Conservation (phyloP, 2,113 vertebrate genomes). For the Dicaeum eximium region DNA sequence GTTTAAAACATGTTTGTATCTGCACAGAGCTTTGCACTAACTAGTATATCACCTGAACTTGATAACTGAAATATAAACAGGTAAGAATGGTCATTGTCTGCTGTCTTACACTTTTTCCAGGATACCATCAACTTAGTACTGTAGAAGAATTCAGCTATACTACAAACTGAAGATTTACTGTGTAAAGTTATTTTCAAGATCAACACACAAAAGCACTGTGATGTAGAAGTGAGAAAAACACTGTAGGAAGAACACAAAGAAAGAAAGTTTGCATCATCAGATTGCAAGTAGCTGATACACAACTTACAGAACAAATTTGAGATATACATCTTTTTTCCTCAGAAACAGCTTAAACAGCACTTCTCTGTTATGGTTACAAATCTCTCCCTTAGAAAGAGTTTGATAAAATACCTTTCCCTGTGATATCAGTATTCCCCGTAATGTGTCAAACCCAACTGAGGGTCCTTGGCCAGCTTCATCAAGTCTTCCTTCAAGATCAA, state of each 20-base stretch:
- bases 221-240: not conserved
- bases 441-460: conserved; percentile 90
- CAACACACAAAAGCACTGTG: not conserved
- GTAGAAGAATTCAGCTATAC: not conserved
- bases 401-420: conserved; percentile 88
- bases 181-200: not conserved
- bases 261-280: not conserved
- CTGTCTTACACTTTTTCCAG: not conserved
- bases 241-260: not conserved
- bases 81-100: not conserved
- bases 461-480: conserved; percentile 91
- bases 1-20: not conserved
- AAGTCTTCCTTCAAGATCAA: conserved; percentile 92
- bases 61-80: not conserved
- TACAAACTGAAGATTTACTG: not conserved
- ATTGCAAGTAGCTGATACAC: not conserved
- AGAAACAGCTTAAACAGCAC: not conserved
- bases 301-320: not conserved
- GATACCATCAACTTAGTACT: not conserved
- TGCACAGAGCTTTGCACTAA: not conserved
- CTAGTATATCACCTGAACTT: not conserved
- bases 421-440: conserved; percentile 94
- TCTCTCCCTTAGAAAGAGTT: not conserved
- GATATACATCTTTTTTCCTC: not conserved
- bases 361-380: not conserved